These are phyloP conservation scores for Baryphthengus martii DNA, from an alignment of 2,113 vertebrate genomes.

Conservation along the genomic window DNA sequence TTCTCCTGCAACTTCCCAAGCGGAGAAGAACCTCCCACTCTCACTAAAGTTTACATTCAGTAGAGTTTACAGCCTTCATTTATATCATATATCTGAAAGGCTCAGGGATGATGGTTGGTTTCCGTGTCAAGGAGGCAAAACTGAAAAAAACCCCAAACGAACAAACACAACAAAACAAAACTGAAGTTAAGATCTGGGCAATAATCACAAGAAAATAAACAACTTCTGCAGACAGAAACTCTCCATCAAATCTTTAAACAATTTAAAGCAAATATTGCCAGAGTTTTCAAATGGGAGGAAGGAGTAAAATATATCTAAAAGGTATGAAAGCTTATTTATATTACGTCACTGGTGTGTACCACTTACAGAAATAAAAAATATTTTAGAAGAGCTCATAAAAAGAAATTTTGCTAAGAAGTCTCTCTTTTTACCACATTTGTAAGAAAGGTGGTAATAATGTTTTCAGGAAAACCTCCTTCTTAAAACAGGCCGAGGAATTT, in stretches of 20 bases:
- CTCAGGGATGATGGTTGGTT: neutral
- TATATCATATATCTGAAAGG: neutral
- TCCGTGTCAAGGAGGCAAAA: neutral
- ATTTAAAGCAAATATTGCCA: neutral
- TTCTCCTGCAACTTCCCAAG: neutral
- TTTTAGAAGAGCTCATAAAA: neutral
- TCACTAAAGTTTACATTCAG: neutral
- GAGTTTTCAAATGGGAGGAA: neutral
- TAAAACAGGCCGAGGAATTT: neutral
- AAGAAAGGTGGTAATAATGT: neutral
- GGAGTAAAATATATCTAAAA: neutral
- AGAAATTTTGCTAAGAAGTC: neutral
- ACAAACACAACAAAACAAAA: neutral
- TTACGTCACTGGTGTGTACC: neutral
- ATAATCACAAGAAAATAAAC: neutral
- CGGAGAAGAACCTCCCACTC: neutral
- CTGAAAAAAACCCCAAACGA: no score
- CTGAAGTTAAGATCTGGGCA: neutral
- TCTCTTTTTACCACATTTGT: neutral
- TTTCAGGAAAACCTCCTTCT: neutral
- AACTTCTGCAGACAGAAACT: neutral
- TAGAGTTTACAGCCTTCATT: neutral
- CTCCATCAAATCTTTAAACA: neutral
- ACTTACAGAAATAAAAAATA: fast-evolving
- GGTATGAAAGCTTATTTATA: neutral